Evolutionary conservation across 2,888 invertebrate genomes (phyloP).

Genomic region (Folsomia manolachei): DNA sequence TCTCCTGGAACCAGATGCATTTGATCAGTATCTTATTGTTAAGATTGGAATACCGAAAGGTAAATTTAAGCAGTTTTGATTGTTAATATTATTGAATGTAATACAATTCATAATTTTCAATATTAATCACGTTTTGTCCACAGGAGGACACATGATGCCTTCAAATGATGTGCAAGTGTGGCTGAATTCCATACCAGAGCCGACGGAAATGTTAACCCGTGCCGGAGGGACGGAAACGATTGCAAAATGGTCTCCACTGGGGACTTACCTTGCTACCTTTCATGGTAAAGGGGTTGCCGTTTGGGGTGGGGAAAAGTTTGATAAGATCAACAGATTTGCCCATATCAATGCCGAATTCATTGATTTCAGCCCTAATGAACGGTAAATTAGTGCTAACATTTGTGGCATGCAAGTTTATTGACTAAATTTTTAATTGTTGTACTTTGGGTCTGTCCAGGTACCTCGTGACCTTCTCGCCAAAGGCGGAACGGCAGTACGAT

Average conservation of each 20-base stretch:
- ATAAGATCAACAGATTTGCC: conserved; percentile 85
- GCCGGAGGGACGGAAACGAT: conserved; percentile 93
- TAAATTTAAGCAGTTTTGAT: too few species aligned
- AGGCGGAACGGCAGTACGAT: conserved; percentile 60
- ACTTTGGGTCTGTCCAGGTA: conserved; percentile 60
- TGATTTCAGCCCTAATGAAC: conserved; percentile 97
- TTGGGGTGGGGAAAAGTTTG: conserved; percentile 94
- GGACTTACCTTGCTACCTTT: conserved; percentile 93
- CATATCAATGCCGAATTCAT: conserved; percentile 90
- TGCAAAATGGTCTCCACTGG: conserved; percentile 95
- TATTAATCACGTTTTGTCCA: too few species aligned
- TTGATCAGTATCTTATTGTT: conserved; percentile 85
- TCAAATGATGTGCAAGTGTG: conserved; percentile 83
- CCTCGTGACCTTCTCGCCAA: conserved; percentile 88
- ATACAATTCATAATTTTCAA: too few species aligned
- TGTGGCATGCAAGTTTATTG: not conserved
- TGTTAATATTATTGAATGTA: too few species aligned
- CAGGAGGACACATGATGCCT: conserved; percentile 59
- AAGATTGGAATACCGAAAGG: conserved; percentile 48
- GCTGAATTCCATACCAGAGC: conserved; percentile 87
- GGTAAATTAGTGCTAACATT: conserved; percentile 56
- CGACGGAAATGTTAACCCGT: conserved; percentile 75
- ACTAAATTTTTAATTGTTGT: not conserved
- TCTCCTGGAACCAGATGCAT: conserved; percentile 88
- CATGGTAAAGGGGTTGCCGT: conserved; percentile 92